Evolutionary conservation across 2,888 invertebrate genomes (phyloP), one percentile per base, ranked within the genome.

Genomic region (Saturnia pavonia): DNA sequence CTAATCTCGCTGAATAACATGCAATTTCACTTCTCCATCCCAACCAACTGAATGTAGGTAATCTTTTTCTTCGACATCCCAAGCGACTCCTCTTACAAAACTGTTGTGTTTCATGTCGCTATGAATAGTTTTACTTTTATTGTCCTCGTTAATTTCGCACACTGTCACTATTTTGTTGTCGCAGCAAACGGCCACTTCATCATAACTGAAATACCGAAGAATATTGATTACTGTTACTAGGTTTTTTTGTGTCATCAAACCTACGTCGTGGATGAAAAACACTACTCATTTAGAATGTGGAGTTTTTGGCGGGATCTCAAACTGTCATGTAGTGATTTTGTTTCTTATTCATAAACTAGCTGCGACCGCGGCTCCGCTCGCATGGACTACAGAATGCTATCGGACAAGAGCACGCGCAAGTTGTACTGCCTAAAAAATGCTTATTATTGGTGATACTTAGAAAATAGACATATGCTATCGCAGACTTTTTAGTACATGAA

Each of bases 31-130:
- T 74, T 88, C 86, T 67, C 91, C 91, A 77, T 95, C 95, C 95
- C 95, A 95, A n/a, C 95, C 95, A 25, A 95, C 94, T 0, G 95
- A 91, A 76, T 94, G 92, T 1, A 95, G 87, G 40, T 84, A 76
- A 68, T 86, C 82, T 27, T 78, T 78, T 1, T 88, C 84, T 3
- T 81, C 82, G 8, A 82, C 74, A 76, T 92, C 91, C 95, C 95
- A 96, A 0, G 94, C 91, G 9, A 94, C 74, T 14, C 95, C 95
- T 74, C 95, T 88, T 1, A 95, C 94, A 79, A 91, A 94, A 78
- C 95, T 94, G 42, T 74, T 86, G 73, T 94, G 94, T 75, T 82
- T 80, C 73, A 85, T 83, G 65, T 92, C 89, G 68, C 88, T 86
- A 75, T 92, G 91, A 69, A 87, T 74, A 25, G 85, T 77, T 75